These are phyloP conservation scores for Pollachius pollachius DNA, from an alignment of 2,113 vertebrate genomes.

Conservation along the genomic window DNA sequence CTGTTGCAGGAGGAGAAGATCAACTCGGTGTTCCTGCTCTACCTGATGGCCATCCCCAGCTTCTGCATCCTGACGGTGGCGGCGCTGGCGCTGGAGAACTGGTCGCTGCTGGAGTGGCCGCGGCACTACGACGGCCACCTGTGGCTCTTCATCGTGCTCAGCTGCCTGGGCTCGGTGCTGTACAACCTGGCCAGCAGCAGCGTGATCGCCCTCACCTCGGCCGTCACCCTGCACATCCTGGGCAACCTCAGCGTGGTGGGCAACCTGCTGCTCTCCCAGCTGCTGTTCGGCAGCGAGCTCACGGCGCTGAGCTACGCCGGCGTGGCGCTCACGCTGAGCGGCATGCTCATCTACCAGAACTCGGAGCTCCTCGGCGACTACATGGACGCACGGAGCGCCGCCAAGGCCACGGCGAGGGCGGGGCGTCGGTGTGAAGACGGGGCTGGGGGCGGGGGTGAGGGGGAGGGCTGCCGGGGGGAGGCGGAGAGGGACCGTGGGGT, in stretches of 20 bases:
- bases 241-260: slow-evolving; percentile 92
- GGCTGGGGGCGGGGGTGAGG: too few relatives aligned
- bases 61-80: slow-evolving; percentile 88
- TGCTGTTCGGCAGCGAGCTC: slow-evolving; percentile 86
- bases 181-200: slow-evolving; percentile 96
- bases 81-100: slow-evolving; percentile 84
- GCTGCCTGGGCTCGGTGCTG: slow-evolving; percentile 91
- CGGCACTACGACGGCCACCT: slow-evolving; percentile 76
- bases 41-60: slow-evolving; percentile 93
- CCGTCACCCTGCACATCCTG: slow-evolving; percentile 93
- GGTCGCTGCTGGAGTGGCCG: slow-evolving; percentile 73
- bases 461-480: background rate
- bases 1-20: slow-evolving; percentile 91
- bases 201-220: slow-evolving; percentile 90
- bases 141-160: slow-evolving; percentile 90
- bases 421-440: too few relatives aligned
- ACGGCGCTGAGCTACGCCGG: slow-evolving; percentile 86
- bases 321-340: slow-evolving; percentile 82
- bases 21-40: slow-evolving; percentile 87
- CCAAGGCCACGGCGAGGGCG: slow-evolving; percentile 24
- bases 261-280: slow-evolving; percentile 86
- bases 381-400: slow-evolving; percentile 64
- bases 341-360: slow-evolving; percentile 94
- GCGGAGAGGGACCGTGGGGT: background rate
- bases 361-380: slow-evolving; percentile 77